These are phyloP conservation scores for Microcaecilia unicolor DNA, from an alignment of 2,797 vertebrate species.

Conservation along the genomic window DNA sequence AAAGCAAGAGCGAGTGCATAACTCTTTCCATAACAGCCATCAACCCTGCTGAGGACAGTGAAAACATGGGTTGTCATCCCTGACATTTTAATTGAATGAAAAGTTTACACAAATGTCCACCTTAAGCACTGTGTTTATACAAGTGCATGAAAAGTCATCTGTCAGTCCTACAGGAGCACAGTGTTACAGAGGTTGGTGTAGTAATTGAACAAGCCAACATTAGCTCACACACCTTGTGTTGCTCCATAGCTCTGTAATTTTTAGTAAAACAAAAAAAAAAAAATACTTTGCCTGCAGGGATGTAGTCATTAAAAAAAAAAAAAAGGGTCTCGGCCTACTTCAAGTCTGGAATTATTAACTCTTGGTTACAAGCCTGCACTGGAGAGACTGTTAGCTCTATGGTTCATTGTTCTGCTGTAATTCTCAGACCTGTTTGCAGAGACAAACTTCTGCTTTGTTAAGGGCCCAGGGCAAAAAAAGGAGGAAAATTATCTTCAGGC, in stretches of 20 bases:
- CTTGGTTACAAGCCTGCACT: constrained; percentile 63
- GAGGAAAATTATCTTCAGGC: constrained; percentile 7
- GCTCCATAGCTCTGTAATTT: constrained; percentile 63
- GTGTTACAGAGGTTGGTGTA: constrained; percentile 50
- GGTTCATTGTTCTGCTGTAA: constrained; percentile 53
- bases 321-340: constrained; percentile 52
- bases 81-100: constrained; percentile 72
- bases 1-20: no score
- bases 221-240: constrained; percentile 67
- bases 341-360: constrained; percentile 65
- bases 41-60: constrained; percentile 43
- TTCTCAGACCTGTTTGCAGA: constrained; percentile 52
- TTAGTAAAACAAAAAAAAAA: no score
- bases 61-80: constrained; percentile 57
- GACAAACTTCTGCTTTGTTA: constrained; percentile 47
- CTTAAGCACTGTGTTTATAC: constrained; percentile 61
- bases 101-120: constrained; percentile 57
- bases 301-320: constrained; percentile 63
- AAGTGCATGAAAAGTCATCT: constrained; percentile 64
- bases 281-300: constrained; percentile 65
- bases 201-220: constrained; percentile 59
- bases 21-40: constrained; percentile 45
- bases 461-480: constrained; percentile 20
- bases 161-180: constrained; percentile 53
- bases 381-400: constrained; percentile 58